Conservation (phyloP, 2,797 vertebrate species). For the Labroides dimidiatus region DNA sequence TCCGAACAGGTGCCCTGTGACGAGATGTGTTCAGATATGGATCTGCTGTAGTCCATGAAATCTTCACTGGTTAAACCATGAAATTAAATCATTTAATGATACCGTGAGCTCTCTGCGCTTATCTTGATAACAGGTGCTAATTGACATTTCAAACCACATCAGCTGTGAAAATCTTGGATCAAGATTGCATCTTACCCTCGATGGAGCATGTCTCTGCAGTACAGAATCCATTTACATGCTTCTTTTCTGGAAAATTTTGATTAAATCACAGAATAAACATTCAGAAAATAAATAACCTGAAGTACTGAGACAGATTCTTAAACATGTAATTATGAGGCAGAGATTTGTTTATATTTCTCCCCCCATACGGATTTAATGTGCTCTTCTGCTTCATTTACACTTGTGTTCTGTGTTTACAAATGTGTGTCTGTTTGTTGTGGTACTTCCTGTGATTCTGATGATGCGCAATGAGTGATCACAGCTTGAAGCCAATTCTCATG, state of each 20-base stretch:
- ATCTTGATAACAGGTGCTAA: slow-evolving; percentile 62
- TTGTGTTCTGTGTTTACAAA: slow-evolving; percentile 5
- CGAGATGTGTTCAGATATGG: slow-evolving; percentile 55
- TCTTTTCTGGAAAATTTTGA: not conserved
- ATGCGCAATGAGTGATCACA: slow-evolving; percentile 52
- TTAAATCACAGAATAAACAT: not conserved
- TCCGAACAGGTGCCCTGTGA: slow-evolving; percentile 25
- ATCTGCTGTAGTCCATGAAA: slow-evolving; percentile 61
- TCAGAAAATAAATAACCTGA: not conserved
- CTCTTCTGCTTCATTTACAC: slow-evolving; percentile 37
- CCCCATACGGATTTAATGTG: not conserved
- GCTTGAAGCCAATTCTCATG: slow-evolving; percentile 58
- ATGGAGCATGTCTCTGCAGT: slow-evolving; percentile 10
- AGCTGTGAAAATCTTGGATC: slow-evolving; percentile 46
- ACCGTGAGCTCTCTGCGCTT: slow-evolving; percentile 35
- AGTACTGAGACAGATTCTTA: not conserved
- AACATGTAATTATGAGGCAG: slow-evolving; percentile 26
- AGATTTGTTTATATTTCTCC: slow-evolving; percentile 15
- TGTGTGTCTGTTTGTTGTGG: slow-evolving; percentile 23
- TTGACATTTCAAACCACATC: slow-evolving; percentile 62
- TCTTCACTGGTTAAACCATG: slow-evolving; percentile 59
- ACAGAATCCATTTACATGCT: not conserved
- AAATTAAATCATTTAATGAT: slow-evolving; percentile 63
- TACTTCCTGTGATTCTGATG: slow-evolving; percentile 47
- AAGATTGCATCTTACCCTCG: slow-evolving; percentile 53